Evolutionary conservation across 53 echinoderm and acorn worm genomes (phyloP).

Genomic region (Zoroaster sp.): DNA sequence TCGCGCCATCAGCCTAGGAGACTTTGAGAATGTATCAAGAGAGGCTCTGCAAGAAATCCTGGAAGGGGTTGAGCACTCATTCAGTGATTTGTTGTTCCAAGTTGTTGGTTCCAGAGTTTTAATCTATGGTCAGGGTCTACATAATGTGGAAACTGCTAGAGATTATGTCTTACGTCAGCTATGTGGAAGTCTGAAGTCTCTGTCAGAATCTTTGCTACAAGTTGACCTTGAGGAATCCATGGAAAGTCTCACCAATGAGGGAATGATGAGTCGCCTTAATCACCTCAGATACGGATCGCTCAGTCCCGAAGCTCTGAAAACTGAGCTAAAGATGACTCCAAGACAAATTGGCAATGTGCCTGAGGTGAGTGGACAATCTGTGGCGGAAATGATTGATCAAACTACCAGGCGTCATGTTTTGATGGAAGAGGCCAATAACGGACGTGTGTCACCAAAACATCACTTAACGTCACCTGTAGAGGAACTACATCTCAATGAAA

Average conservation of each 20-base stretch:
- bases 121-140: constrained; percentile 52
- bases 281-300: constrained; percentile 11
- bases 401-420: background rate
- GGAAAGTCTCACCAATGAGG: background rate
- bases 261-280: constrained; percentile 18
- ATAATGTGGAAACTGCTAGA: constrained; percentile 30
- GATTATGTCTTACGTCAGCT: background rate
- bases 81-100: constrained; percentile 36
- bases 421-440: background rate
- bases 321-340: background rate
- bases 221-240: background rate
- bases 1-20: constrained; percentile 4
- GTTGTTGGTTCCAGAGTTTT: constrained; percentile 28
- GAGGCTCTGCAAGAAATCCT: background rate
- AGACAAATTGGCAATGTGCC: background rate
- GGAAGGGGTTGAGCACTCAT: constrained; percentile 32
- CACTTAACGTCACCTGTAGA: background rate
- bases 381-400: background rate
- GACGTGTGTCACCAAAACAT: background rate
- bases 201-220: background rate
- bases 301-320: background rate
- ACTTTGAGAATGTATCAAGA: background rate
- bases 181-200: background rate
- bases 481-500: background rate
- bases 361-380: background rate